These are phyloP conservation scores for Argyra leucocephala DNA, from an alignment of 2,888 invertebrate genomes.

Conservation along the genomic window DNA sequence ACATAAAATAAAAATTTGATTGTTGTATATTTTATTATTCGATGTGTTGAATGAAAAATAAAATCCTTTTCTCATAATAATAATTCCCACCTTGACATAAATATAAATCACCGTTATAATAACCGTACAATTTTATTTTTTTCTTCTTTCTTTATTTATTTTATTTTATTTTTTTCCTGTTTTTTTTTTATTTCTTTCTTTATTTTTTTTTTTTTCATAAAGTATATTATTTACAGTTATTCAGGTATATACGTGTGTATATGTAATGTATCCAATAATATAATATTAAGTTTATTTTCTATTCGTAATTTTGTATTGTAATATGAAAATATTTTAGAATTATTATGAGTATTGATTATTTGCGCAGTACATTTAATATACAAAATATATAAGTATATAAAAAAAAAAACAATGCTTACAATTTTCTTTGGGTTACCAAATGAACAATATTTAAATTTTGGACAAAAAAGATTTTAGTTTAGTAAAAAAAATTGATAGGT, in stretches of 20 bases:
- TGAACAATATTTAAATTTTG: too few relatives aligned
- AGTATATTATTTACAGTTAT: neutral
- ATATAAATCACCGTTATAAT: constrained; percentile 6
- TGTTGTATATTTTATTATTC: neutral
- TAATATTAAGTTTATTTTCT: neutral
- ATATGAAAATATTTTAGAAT: neutral
- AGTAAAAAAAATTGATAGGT: too few relatives aligned
- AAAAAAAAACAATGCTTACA: neutral
- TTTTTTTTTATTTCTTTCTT: neutral
- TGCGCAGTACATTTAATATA: neutral
- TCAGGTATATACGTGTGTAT: neutral
- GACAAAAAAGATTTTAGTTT: too few relatives aligned
- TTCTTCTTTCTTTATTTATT: neutral
- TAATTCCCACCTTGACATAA: constrained; percentile 6
- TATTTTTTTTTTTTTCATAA: neutral
- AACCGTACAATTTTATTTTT: constrained; percentile 4
- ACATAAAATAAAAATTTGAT: neutral
- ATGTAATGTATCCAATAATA: neutral
- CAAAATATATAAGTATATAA: neutral
- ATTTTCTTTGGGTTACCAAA: neutral
- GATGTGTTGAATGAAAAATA: neutral
- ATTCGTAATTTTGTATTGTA: too few relatives aligned
- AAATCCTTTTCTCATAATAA: neutral
- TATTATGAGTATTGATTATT: constrained; percentile 5
- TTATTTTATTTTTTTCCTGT: neutral